phyloP scores from a whole-genome alignment of 2,797 vertebrate genomes.

The Enteromius afrohamiltoni region DNA sequence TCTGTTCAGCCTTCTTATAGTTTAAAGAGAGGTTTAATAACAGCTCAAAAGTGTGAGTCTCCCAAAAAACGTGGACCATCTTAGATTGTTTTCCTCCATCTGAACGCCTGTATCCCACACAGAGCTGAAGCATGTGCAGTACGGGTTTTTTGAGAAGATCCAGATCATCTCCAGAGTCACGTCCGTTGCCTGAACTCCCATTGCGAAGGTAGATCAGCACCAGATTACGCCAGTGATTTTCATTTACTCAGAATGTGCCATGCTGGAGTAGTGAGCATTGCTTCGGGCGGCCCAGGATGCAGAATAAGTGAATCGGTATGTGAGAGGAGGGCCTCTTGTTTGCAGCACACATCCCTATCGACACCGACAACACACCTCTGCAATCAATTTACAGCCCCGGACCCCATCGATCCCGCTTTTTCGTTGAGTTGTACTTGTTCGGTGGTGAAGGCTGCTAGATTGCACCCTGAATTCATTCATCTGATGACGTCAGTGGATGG shows the following conservation, averaged over 20 bases:
- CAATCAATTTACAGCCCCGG: conserved; percentile 13
- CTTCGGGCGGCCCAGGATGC: conserved; percentile 11
- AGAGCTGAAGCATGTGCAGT: not conserved
- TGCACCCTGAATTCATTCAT: conserved; percentile 24
- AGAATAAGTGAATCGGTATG: conserved; percentile 22
- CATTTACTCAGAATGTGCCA: conserved; percentile 38
- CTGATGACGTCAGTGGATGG: not conserved
- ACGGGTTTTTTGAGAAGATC: not conserved
- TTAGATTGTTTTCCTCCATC: conserved; percentile 6
- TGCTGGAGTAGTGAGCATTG: not conserved
- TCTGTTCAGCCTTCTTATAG: not conserved
- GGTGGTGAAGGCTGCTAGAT: conserved; percentile 4
- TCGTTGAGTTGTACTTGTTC: not conserved
- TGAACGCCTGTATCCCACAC: not conserved
- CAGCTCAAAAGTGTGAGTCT: not conserved
- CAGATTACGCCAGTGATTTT: not conserved
- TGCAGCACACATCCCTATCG: conserved; percentile 6
- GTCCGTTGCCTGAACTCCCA: not conserved
- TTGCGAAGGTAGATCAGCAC: conserved; percentile 20
- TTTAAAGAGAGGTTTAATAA: not conserved
- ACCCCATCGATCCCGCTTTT: conserved; percentile 6
- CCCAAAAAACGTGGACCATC: not conserved
- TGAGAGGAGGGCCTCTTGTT: not conserved
- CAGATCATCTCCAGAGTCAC: conserved; percentile 15
- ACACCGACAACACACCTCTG: conserved; percentile 13